Conservation (phyloP, 2,888 invertebrate genomes). For the Leistus spinibarbis region DNA sequence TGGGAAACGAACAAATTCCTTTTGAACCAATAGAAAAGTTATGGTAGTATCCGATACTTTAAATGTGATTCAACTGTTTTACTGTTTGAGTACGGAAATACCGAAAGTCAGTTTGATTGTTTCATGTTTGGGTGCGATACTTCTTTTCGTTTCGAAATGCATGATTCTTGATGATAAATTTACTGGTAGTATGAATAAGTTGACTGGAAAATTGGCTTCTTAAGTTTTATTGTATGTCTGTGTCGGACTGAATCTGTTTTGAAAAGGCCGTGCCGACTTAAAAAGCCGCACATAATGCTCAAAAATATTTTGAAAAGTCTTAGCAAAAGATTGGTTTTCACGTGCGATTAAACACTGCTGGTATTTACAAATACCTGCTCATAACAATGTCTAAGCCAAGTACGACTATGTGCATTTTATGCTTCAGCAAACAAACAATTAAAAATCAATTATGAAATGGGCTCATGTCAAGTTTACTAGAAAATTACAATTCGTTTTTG, state of each 20-base stretch:
- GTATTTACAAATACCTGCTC: background rate
- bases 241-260: background rate
- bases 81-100: background rate
- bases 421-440: slow-evolving; percentile 18
- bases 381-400: slow-evolving; percentile 10
- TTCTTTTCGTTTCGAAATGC: too few species aligned
- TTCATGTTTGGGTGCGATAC: background rate
- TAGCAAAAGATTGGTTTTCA: slow-evolving; percentile 20
- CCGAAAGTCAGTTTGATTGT: background rate
- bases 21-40: background rate
- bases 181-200: background rate
- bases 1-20: background rate
- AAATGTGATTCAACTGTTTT: background rate
- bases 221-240: background rate
- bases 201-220: background rate
- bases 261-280: slow-evolving; percentile 6
- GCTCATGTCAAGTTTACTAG: slow-evolving; percentile 9
- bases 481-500: slow-evolving; percentile 16
- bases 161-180: too few species aligned
- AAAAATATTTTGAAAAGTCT: slow-evolving; percentile 27
- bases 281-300: slow-evolving; percentile 3
- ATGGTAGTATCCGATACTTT: background rate
- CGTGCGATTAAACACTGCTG: slow-evolving; percentile 16
- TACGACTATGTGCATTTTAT: slow-evolving; percentile 9
- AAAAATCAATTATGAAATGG: slow-evolving; percentile 29